A percentile compares a stretch with the other conserved stretches of the same genome.
Evolutionary conservation across 2,113 vertebrate species (phyloP).

Genomic region (Enhydra lutris): DNA sequence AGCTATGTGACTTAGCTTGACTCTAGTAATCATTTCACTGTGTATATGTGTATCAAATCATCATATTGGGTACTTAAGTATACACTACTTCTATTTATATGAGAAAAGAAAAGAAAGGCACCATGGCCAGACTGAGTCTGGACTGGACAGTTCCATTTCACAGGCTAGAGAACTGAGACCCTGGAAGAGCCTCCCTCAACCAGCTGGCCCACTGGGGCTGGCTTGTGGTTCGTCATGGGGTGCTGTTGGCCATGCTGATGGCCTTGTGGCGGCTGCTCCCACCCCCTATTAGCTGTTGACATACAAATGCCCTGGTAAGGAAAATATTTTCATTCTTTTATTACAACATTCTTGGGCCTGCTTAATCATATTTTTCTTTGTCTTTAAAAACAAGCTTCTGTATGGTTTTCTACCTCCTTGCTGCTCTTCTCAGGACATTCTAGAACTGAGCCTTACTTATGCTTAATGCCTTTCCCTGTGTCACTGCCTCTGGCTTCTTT

Average conservation of each 20-base stretch:
- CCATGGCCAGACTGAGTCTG: not conserved
- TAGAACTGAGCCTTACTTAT: not conserved
- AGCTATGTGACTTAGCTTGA: not conserved
- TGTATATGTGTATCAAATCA: not conserved
- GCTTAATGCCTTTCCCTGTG: not conserved
- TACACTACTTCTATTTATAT: not conserved
- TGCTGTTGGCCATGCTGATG: not conserved
- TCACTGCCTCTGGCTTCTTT: not conserved
- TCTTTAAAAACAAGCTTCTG: conserved; percentile 90
- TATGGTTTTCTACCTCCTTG: conserved; percentile 77
- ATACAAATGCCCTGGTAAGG: conserved; percentile 89
- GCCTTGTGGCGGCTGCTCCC: conserved; percentile 88
- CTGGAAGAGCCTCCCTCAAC: not conserved
- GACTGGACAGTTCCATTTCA: not conserved
- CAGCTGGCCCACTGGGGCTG: not conserved
- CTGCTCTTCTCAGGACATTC: not conserved
- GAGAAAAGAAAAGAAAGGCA: not conserved
- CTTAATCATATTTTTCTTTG: conserved; percentile 85
- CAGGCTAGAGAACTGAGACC: not conserved
- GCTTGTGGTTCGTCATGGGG: not conserved
- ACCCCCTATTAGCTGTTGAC: conserved; percentile 90
- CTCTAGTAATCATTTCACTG: not conserved
- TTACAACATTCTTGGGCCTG: conserved; percentile 86
- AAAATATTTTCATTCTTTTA: conserved; percentile 95
- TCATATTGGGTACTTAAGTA: not conserved